These are phyloP conservation scores for Siphamia tubifer DNA, from an alignment of 2,113 vertebrate genomes.

Conservation along the genomic window DNA sequence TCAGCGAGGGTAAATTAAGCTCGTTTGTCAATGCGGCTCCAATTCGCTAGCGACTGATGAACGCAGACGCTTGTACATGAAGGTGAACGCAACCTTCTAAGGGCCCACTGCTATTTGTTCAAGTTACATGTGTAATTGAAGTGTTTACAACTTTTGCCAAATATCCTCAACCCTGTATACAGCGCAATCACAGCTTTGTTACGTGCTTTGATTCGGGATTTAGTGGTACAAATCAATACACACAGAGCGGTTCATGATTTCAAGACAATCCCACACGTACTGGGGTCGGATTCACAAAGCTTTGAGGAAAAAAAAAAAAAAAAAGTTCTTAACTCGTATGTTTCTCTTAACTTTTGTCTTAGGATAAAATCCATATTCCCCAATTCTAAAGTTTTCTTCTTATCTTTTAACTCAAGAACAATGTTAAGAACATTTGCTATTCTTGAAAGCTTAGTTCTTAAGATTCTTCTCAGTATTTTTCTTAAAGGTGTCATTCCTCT, in stretches of 20 bases:
- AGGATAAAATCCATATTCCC: too few species aligned
- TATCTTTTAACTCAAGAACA: too few species aligned
- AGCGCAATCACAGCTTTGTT: slow-evolving; percentile 12
- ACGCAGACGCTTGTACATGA: slow-evolving; percentile 63
- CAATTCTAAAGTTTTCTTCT: too few species aligned
- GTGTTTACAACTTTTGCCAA: slow-evolving; percentile 62
- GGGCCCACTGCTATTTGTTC: slow-evolving; percentile 46
- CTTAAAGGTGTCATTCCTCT: too few species aligned
- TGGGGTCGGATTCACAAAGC: too few species aligned
- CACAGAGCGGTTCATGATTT: neutral
- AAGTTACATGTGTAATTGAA: slow-evolving; percentile 61
- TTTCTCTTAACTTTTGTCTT: too few species aligned
- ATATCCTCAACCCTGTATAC: slow-evolving; percentile 29
- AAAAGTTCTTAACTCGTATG: too few species aligned
- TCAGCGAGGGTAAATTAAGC: slow-evolving; percentile 71
- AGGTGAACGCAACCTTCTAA: slow-evolving; percentile 70
- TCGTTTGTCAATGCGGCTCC: slow-evolving; percentile 68
- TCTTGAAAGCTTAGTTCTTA: too few species aligned
- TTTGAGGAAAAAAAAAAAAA: too few species aligned
- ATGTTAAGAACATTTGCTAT: too few species aligned
- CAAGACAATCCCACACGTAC: neutral
- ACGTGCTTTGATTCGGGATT: slow-evolving; percentile 10
- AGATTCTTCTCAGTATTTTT: too few species aligned
- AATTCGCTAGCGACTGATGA: slow-evolving; percentile 61
- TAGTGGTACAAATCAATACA: neutral